phyloP scores from a whole-genome alignment of 2,113 vertebrate genomes.

The Microtus oregoni region DNA sequence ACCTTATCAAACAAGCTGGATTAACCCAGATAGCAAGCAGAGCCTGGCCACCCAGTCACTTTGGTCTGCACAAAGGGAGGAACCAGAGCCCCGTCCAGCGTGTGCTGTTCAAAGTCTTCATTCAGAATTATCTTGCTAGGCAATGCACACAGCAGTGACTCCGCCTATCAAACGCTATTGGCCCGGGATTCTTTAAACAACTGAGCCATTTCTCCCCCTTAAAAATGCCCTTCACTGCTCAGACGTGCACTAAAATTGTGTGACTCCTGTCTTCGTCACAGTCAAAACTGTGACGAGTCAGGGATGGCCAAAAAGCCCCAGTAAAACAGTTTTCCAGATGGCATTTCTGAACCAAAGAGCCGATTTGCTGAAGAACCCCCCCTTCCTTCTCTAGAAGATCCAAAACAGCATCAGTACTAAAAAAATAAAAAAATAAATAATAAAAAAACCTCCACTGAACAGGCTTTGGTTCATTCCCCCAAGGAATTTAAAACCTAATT shows the following conservation, averaged over 20 bases:
- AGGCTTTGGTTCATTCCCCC: constrained; percentile 58
- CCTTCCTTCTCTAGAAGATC: constrained; percentile 52
- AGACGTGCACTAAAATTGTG: constrained; percentile 41
- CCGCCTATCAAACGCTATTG: constrained; percentile 89
- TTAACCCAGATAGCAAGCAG: constrained; percentile 8
- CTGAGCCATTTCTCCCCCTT: constrained; percentile 43
- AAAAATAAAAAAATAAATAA: constrained; percentile 48
- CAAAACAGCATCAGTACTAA: constrained; percentile 43
- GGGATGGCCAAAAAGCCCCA: constrained; percentile 14
- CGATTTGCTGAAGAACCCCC: constrained; percentile 42
- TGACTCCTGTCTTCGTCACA: neutral
- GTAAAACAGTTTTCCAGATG: constrained; percentile 49
- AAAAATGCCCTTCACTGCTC: neutral
- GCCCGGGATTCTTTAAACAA: constrained; percentile 82
- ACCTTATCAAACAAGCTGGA: constrained; percentile 44
- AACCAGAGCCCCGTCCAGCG: constrained; percentile 53
- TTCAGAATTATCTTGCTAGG: constrained; percentile 86
- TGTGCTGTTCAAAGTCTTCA: constrained; percentile 80
- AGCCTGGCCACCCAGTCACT: constrained; percentile 7
- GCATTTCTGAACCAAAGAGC: constrained; percentile 60
- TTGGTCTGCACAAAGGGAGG: constrained; percentile 59
- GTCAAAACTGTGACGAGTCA: neutral
- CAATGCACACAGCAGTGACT: constrained; percentile 86
- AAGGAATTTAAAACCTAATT: constrained; percentile 63
- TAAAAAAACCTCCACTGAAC: neutral